These are phyloP conservation scores for Lanius collurio DNA, from an alignment of 2,113 vertebrate species.

Conservation along the genomic window DNA sequence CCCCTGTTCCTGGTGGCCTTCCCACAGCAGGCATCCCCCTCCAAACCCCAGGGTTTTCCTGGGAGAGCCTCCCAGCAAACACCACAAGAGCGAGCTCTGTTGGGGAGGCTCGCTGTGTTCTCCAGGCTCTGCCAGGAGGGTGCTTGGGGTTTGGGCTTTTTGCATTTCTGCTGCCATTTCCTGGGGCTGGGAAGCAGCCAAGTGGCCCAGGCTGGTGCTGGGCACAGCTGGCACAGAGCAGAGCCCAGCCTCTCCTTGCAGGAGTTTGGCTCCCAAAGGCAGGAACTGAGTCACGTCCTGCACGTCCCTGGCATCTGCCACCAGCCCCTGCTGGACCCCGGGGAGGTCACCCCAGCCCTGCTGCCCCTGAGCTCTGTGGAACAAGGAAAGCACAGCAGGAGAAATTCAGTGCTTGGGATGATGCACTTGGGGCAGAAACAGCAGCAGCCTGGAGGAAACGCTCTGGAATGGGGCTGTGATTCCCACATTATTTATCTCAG, in stretches of 20 bases:
- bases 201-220: neutral
- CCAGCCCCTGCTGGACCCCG: neutral
- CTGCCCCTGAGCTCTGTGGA: neutral
- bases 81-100: rapidly evolving
- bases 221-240: neutral
- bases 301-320: neutral
- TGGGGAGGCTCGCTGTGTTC: rapidly evolving
- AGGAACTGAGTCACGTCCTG: conserved; percentile 16
- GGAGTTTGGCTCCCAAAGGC: neutral
- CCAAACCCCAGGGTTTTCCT: neutral
- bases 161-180: neutral
- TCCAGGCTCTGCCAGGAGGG: neutral
- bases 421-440: neutral
- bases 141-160: neutral
- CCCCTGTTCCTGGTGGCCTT: neutral
- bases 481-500: neutral
- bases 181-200: neutral
- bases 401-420: neutral
- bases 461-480: neutral
- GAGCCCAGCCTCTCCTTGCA: neutral
- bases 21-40: neutral
- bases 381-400: rapidly evolving
- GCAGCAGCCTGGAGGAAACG: neutral
- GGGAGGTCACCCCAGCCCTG: neutral
- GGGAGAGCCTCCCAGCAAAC: neutral